Evolutionary conservation across 2,888 invertebrate genomes (phyloP).

Genomic region (Ceratothoa steindachneri): DNA sequence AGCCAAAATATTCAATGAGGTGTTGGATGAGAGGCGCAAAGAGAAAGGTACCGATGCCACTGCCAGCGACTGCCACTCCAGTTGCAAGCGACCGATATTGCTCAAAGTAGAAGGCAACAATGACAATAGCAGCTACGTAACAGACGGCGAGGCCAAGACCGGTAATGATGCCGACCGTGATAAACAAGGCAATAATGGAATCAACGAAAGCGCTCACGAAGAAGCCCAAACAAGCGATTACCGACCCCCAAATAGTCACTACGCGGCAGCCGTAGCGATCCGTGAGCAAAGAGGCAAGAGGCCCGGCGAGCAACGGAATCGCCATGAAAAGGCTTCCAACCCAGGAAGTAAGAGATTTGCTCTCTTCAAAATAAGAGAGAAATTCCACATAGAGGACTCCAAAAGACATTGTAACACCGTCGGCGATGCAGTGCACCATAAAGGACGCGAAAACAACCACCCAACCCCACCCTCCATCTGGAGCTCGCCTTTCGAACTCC

Average conservation of each 20-base stretch:
- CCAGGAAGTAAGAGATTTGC: slow-evolving; percentile 80
- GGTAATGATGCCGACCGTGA: slow-evolving; percentile 77
- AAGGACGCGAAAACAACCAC: slow-evolving; percentile 83
- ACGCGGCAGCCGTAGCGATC: slow-evolving; percentile 77
- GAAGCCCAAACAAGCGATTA: slow-evolving; percentile 71
- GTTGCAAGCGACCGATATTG: slow-evolving; percentile 78
- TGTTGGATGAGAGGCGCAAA: slow-evolving; percentile 75
- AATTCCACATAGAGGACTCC: slow-evolving; percentile 84
- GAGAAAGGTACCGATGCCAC: slow-evolving; percentile 81
- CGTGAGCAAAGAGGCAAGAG: slow-evolving; percentile 76
- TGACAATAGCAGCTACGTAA: slow-evolving; percentile 82
- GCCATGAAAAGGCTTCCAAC: slow-evolving; percentile 87
- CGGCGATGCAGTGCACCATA: slow-evolving; percentile 82
- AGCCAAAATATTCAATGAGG: slow-evolving; percentile 70
- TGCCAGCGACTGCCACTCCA: slow-evolving; percentile 79
- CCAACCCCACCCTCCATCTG: slow-evolving; percentile 92
- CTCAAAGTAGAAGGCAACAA: slow-evolving; percentile 85
- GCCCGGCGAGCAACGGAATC: slow-evolving; percentile 80
- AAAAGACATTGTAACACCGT: slow-evolving; percentile 87
- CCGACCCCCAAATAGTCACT: slow-evolving; percentile 72
- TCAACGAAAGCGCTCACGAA: slow-evolving; percentile 67
- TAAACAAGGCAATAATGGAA: slow-evolving; percentile 70
- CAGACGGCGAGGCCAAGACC: slow-evolving; percentile 80
- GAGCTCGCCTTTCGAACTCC: slow-evolving; percentile 55
- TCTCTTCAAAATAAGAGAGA: slow-evolving; percentile 75